Evolutionary conservation across 2,888 invertebrate species (phyloP).

Genomic region (Choristoneura rosaceana): DNA sequence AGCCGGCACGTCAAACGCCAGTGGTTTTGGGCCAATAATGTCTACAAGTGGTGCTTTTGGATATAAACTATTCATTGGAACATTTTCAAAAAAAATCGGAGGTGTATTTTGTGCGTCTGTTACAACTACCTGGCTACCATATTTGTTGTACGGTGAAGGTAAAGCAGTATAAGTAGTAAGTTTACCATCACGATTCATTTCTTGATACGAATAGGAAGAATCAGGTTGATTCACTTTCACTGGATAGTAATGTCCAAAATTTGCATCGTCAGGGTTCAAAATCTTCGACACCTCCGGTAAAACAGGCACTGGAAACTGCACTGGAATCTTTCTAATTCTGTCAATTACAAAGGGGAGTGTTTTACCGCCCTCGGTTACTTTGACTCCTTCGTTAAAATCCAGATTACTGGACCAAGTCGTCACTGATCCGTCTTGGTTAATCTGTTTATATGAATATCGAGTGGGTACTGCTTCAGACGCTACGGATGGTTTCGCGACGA

Average conservation of each 20-base stretch:
- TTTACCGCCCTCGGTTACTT: conserved; percentile 19
- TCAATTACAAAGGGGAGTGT: conserved; percentile 32
- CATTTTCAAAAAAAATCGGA: conserved; percentile 18
- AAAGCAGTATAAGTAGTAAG: conserved; percentile 17
- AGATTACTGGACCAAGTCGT: conserved; percentile 30
- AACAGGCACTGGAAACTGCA: conserved; percentile 27
- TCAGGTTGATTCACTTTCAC: conserved; percentile 11
- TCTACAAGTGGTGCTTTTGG: not conserved
- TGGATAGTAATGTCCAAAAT: not conserved
- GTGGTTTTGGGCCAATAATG: conserved; percentile 6
- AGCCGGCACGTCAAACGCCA: not conserved
- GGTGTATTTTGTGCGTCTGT: conserved; percentile 13
- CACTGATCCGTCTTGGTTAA: conserved; percentile 40
- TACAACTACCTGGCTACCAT: conserved; percentile 20
- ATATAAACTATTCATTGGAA: conserved; percentile 15
- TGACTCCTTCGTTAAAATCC: conserved; percentile 16
- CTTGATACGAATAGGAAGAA: conserved; percentile 23
- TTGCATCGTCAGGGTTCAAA: conserved; percentile 13
- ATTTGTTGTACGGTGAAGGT: not conserved
- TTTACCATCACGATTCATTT: conserved; percentile 25
- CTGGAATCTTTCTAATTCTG: conserved; percentile 34
- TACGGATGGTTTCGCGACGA: too few relatives aligned
- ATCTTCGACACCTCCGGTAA: conserved; percentile 33
- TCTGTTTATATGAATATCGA: conserved; percentile 42
- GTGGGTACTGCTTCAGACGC: conserved; percentile 26